Evolutionary conservation across 2,797 vertebrate genomes (phyloP).

Genomic region (Chanos chanos): DNA sequence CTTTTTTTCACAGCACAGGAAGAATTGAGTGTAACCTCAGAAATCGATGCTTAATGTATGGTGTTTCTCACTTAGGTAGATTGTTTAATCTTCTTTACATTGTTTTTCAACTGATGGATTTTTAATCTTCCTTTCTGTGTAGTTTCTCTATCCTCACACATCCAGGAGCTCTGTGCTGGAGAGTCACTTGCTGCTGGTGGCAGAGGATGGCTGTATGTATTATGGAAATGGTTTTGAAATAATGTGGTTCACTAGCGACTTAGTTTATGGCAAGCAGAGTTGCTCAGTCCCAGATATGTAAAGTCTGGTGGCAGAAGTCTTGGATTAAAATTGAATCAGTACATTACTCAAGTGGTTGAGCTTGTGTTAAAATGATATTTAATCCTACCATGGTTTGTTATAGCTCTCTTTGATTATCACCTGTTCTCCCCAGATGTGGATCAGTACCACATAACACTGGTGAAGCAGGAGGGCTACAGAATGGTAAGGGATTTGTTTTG

Average conservation of each 20-base stretch:
- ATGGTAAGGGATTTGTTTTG: slow-evolving; percentile 73
- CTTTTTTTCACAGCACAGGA: too few species aligned
- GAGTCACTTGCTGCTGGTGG: slow-evolving; percentile 84
- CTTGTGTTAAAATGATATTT: neutral
- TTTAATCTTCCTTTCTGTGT: slow-evolving; percentile 1
- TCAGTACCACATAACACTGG: slow-evolving; percentile 77
- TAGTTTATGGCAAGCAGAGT: neutral
- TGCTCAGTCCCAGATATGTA: too few species aligned
- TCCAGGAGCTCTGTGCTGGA: slow-evolving; percentile 66
- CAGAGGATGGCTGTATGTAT: slow-evolving; percentile 92
- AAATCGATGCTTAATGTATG: too few species aligned
- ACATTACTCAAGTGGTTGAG: neutral
- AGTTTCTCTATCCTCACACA: slow-evolving; percentile 85
- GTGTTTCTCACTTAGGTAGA: too few species aligned
- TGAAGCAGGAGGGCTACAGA: slow-evolving; percentile 78
- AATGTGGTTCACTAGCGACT: neutral
- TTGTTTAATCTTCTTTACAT: too few species aligned
- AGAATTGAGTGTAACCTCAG: too few species aligned
- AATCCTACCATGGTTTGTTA: neutral
- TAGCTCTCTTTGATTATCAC: too few species aligned
- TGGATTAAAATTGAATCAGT: too few species aligned
- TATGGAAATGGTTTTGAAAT: neutral
- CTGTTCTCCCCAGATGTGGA: slow-evolving; percentile 84
- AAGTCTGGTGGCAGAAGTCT: too few species aligned
- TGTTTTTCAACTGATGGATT: neutral